Conservation (phyloP, 2,797 vertebrate species). For the Sebastes steindachneri region DNA sequence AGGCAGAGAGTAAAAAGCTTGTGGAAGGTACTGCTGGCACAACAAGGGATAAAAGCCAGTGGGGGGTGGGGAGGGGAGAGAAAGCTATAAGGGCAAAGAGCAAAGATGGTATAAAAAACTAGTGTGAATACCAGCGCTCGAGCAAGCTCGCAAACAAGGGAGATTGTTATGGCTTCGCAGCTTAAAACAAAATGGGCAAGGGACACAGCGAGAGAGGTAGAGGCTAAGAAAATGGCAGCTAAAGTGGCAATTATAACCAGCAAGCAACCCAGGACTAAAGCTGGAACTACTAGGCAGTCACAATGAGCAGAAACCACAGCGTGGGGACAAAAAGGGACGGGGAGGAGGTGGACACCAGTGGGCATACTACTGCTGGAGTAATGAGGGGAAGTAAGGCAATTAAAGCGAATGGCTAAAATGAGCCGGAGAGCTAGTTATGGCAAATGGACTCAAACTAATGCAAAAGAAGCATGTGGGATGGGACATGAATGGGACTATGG, state of each 20-base stretch:
- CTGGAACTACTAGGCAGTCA: constrained; percentile 29
- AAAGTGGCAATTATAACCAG: constrained; percentile 72
- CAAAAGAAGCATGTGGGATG: constrained; percentile 41
- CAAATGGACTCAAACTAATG: constrained; percentile 53
- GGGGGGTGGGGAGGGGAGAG: neutral
- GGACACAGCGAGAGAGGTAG: constrained; percentile 38
- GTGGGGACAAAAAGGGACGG: constrained; percentile 18
- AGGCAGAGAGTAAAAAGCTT: constrained; percentile 19
- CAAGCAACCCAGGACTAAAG: constrained; percentile 36
- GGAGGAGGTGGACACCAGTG: constrained; percentile 24
- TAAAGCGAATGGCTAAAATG: constrained; percentile 56
- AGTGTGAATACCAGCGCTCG: constrained; percentile 13
- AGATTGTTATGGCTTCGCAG: constrained; percentile 43
- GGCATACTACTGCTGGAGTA: constrained; percentile 37
- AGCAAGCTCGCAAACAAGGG: constrained; percentile 53
- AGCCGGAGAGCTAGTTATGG: constrained; percentile 45
- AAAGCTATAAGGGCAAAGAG: constrained; percentile 29
- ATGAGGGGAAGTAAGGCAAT: constrained; percentile 57
- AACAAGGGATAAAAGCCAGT: constrained; percentile 30
- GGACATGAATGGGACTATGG: neutral
- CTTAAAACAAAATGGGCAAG: constrained; percentile 46
- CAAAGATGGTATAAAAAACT: constrained; percentile 27
- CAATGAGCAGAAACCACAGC: constrained; percentile 27
- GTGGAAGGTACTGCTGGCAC: constrained; percentile 9
- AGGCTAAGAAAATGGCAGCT: constrained; percentile 40